These are phyloP conservation scores for Epicampocera succincta DNA, from an alignment of 2,888 invertebrate genomes.

Conservation along the genomic window DNA sequence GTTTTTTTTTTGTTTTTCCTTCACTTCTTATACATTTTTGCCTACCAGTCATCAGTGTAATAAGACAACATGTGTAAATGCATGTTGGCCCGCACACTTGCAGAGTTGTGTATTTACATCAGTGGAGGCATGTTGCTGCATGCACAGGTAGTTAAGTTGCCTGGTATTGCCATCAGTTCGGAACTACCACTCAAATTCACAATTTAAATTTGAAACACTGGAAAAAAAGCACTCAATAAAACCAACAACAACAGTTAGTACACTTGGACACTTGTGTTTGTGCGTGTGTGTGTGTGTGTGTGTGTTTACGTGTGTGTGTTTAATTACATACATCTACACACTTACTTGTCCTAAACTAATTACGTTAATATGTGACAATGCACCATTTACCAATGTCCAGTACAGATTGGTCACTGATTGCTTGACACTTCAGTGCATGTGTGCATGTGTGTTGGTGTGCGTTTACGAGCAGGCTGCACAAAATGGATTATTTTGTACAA, in stretches of 20 bases:
- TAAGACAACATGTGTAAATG: constrained; percentile 33
- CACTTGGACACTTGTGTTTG: neutral
- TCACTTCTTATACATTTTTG: neutral
- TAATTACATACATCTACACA: neutral
- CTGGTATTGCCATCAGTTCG: constrained; percentile 58
- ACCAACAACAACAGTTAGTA: constrained; percentile 38
- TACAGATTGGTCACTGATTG: constrained; percentile 63
- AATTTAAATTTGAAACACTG: constrained; percentile 49
- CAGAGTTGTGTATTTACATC: constrained; percentile 45
- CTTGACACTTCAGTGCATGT: constrained; percentile 24
- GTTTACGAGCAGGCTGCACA: neutral
- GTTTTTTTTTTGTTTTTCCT: neutral
- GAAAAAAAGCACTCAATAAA: constrained; percentile 5
- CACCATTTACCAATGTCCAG: constrained; percentile 62
- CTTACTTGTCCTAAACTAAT: constrained; percentile 67
- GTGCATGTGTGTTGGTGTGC: neutral
- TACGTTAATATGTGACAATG: constrained; percentile 71
- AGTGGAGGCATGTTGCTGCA: constrained; percentile 36
- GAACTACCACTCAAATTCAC: constrained; percentile 58
- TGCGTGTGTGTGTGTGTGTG: neutral
- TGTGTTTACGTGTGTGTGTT: neutral
- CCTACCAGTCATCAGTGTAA: constrained; percentile 42
- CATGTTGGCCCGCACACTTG: constrained; percentile 28
- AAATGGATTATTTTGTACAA: constrained; percentile 39
- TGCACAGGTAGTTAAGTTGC: constrained; percentile 59